phyloP scores from a whole-genome alignment of 2,888 invertebrate genomes.

The Invenusta paracnida region DNA sequence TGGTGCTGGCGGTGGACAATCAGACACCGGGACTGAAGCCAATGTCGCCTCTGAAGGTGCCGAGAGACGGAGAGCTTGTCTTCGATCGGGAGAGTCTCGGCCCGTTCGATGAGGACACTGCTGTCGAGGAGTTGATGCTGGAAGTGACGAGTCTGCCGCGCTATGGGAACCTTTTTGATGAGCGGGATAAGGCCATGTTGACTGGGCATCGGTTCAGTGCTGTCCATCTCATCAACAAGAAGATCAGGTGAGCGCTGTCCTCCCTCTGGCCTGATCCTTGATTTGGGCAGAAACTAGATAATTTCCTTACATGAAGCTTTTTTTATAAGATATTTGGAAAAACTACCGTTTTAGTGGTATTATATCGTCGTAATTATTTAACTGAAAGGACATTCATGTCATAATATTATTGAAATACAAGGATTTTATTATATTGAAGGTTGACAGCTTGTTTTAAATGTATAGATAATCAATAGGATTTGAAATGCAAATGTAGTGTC shows the following conservation, averaged over 20 bases:
- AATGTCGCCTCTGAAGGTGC: conserved; percentile 1
- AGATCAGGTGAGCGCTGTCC: conserved; percentile 31
- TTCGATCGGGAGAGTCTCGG: background rate
- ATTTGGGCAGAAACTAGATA: too few relatives aligned
- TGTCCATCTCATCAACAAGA: background rate
- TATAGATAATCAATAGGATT: too few relatives aligned
- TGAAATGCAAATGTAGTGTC: too few relatives aligned
- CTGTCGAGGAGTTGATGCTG: conserved; percentile 8
- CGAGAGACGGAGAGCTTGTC: conserved; percentile 33
- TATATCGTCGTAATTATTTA: too few relatives aligned
- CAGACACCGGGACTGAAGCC: conserved; percentile 27
- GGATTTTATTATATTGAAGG: too few relatives aligned
- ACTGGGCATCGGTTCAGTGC: conserved; percentile 32
- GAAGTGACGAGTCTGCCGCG: conserved; percentile 28
- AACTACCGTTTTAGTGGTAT: too few relatives aligned
- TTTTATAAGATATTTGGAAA: too few relatives aligned
- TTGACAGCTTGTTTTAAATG: too few relatives aligned
- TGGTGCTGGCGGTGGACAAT: conserved; percentile 34
- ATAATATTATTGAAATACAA: too few relatives aligned
- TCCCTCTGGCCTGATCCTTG: too few relatives aligned
- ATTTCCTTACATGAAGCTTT: too few relatives aligned
- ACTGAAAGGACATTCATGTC: too few relatives aligned
- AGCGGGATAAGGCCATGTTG: background rate
- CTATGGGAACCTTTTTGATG: conserved; percentile 23
- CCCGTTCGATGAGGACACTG: conserved; percentile 34